Evolutionary conservation across 2,113 vertebrate species (phyloP).

Genomic region (Eublepharis macularius): DNA sequence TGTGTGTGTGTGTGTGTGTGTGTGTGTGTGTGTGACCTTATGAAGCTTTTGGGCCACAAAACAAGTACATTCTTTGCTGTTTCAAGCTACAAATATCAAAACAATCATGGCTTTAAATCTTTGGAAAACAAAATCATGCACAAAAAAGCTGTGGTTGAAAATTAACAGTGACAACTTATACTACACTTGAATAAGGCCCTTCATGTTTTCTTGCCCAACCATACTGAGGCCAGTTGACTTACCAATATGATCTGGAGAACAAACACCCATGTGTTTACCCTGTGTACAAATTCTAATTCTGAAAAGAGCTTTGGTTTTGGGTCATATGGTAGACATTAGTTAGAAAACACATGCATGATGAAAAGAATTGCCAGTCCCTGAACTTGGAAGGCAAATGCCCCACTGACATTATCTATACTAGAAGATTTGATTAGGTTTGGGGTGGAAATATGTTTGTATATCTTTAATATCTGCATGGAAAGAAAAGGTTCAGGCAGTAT

Average conservation of each 20-base stretch:
- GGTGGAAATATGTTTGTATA: neutral
- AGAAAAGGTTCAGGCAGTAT: neutral
- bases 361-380: neutral
- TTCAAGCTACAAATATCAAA: neutral
- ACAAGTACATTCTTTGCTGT: neutral
- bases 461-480: neutral
- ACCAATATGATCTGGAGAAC: neutral
- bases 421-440: neutral
- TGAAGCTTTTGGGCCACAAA: neutral
- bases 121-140: neutral
- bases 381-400: neutral
- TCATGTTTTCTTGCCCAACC: neutral
- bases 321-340: neutral
- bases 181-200: neutral
- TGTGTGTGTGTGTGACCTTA: neutral
- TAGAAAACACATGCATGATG: neutral
- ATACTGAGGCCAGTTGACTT: neutral
- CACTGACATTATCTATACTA: neutral
- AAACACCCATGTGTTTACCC: neutral
- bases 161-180: neutral
- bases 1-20: too few species aligned
- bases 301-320: neutral
- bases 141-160: neutral
- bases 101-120: neutral
- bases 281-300: neutral